Evolutionary conservation across 2,888 invertebrate species (phyloP), one percentile per base, ranked within the genome.

Genomic region (Polydrusus tereticollis): DNA sequence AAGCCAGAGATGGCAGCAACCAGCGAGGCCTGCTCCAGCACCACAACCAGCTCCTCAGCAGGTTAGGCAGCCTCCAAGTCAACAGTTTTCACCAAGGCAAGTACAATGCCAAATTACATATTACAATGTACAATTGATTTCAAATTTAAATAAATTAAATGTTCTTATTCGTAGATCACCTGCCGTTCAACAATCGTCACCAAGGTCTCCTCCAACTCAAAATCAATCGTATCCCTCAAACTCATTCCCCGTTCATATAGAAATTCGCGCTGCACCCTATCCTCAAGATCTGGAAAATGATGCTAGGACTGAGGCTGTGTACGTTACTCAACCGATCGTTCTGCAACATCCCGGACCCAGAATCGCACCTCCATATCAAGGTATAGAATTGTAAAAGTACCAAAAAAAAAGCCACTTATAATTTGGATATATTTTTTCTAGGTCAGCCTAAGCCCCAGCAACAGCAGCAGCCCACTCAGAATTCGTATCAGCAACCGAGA

Each of bases 321-420:
- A 81, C 64, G 79, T 83, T 5, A 83, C 83, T 26, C 84, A 83
- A 55, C 84, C 84, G 4, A 41, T 82, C 18, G 81, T 84, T 4
- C 77, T 83, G 67, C 81, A 83, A 70, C 83, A 83, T 78, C 83
- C 83, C 26, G 84, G 83, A 18, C 71, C 77, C 10, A 57, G 66
- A 45, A 66, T 72, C 50, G 63, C 70, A 33, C 74, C 70, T 41
- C 69, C 69, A 43, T 63, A 70, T 58, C 55, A 67, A 67, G 70
- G 75, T 67, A 36, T n/a, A n/a, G n/a, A 45, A 43, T 43, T 16
- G 14, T 7, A 43, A 43, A 43, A 2, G n/a, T n/a, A 12, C 36
- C 2, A 1, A n/a, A 36, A 4, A 36, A 36, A 36, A n/a, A n/a
- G n/a, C n/a, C n/a, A n/a, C n/a, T n/a, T n/a, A n/a, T n/a, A n/a